These are phyloP conservation scores for Alaudala cheleensis DNA, from an alignment of 2,113 vertebrate genomes.

Conservation along the genomic window DNA sequence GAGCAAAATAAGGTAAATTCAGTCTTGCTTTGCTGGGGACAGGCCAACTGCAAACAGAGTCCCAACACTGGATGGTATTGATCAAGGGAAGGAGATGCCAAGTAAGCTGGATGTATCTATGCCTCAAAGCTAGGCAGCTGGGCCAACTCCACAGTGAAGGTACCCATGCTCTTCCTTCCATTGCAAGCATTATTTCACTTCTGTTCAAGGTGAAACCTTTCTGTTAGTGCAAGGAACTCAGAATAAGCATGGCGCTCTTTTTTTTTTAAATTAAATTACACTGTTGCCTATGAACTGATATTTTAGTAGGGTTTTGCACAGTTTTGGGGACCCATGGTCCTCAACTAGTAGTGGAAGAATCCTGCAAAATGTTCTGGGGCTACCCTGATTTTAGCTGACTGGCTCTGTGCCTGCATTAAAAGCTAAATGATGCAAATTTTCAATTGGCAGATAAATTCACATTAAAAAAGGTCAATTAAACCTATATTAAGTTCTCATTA, in stretches of 20 bases:
- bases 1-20: not conserved
- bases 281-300: not conserved
- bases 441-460: not conserved
- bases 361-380: not conserved
- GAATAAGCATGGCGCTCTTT: not conserved
- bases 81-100: not conserved
- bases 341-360: not conserved
- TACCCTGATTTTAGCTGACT: not conserved
- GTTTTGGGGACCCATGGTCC: not conserved
- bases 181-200: not conserved
- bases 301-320: not conserved
- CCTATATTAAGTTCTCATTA: slow-evolving; percentile 51
- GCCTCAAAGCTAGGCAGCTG: not conserved
- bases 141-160: not conserved
- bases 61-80: not conserved
- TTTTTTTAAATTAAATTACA: not conserved
- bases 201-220: not conserved
- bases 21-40: not conserved
- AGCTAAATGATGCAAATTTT: slow-evolving; percentile 23
- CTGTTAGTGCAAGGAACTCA: not conserved
- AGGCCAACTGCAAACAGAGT: not conserved
- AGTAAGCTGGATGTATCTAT: not conserved
- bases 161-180: not conserved
- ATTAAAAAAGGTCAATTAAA: slow-evolving; percentile 19
- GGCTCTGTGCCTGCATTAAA: not conserved